Evolutionary conservation across 2,797 vertebrate species (phyloP).

Genomic region (Onychomys arenicola): DNA sequence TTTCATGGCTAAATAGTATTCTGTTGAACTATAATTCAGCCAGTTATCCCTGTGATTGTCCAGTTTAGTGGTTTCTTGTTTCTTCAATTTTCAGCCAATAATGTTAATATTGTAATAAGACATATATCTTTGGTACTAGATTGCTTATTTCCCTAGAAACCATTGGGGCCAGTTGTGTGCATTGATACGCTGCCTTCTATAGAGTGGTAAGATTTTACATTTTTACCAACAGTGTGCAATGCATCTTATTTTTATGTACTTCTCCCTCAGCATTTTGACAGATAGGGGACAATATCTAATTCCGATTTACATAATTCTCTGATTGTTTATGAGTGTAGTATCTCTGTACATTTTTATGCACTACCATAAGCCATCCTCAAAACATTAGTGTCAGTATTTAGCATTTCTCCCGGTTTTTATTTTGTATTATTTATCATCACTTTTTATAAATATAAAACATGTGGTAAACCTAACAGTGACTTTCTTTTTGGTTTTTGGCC

Average conservation of each 20-base stretch:
- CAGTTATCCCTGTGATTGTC: not conserved
- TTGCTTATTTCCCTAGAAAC: not conserved
- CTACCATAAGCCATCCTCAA: not conserved
- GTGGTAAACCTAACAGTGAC: not conserved
- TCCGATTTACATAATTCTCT: not conserved
- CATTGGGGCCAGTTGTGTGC: not conserved
- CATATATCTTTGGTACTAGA: not conserved
- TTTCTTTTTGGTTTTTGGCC: conserved; percentile 44
- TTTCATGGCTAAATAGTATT: not conserved
- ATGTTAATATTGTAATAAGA: conserved; percentile 2
- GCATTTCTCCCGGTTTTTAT: not conserved
- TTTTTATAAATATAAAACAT: not conserved
- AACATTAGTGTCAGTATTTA: not conserved
- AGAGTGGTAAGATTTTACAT: not conserved
- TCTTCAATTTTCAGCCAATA: not conserved
- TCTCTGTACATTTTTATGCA: not conserved
- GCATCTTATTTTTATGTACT: not conserved
- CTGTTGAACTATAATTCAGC: not conserved
- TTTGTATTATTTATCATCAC: not conserved
- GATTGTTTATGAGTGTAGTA: not conserved
- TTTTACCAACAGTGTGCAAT: not conserved
- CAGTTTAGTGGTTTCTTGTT: not conserved
- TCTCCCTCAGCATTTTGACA: not conserved
- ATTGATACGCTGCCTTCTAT: not conserved
- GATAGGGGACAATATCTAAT: not conserved